phyloP scores from a whole-genome alignment of 1,140 invertebrate genomes.

The Drosophila watanabei region DNA sequence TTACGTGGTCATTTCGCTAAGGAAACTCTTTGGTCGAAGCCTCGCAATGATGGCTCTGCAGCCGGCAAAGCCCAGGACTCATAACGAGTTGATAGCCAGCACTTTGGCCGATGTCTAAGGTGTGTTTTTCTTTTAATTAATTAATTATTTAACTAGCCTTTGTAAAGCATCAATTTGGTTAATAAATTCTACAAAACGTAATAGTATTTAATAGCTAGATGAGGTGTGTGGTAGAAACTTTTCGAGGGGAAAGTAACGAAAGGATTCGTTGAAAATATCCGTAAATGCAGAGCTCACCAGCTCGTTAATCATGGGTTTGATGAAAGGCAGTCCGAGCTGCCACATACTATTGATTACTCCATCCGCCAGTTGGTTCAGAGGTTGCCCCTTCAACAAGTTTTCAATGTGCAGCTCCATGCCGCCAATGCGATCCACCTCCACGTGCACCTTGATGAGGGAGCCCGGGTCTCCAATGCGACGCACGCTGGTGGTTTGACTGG shows the following conservation, averaged over 20 bases:
- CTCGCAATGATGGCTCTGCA: slow-evolving; percentile 50
- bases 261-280: slow-evolving; percentile 91
- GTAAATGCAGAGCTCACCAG: slow-evolving; percentile 93
- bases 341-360: slow-evolving; percentile 90
- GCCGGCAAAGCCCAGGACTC: slow-evolving; percentile 31
- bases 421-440: slow-evolving; percentile 90
- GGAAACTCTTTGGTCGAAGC: slow-evolving; percentile 58
- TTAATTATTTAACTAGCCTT: slow-evolving; percentile 34
- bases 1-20: slow-evolving; percentile 76
- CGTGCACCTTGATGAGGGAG: slow-evolving; percentile 88
- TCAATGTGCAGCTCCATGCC: slow-evolving; percentile 92
- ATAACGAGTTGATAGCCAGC: slow-evolving; percentile 54
- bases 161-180: slow-evolving; percentile 24
- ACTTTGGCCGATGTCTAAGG: slow-evolving; percentile 65
- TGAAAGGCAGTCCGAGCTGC: slow-evolving; percentile 91
- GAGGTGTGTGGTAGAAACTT: slow-evolving; percentile 85
- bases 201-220: slow-evolving; percentile 39
- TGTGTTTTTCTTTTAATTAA: slow-evolving; percentile 7
- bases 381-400: slow-evolving; percentile 88
- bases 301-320: slow-evolving; percentile 92
- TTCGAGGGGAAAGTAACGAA: slow-evolving; percentile 89
- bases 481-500: slow-evolving; percentile 90
- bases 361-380: slow-evolving; percentile 87
- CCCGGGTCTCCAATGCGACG: slow-evolving; percentile 86
- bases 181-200: slow-evolving; percentile 43